Base-by-base conservation (phyloP, 2,113 vertebrate species). In the Pteropus alecto region DNA sequence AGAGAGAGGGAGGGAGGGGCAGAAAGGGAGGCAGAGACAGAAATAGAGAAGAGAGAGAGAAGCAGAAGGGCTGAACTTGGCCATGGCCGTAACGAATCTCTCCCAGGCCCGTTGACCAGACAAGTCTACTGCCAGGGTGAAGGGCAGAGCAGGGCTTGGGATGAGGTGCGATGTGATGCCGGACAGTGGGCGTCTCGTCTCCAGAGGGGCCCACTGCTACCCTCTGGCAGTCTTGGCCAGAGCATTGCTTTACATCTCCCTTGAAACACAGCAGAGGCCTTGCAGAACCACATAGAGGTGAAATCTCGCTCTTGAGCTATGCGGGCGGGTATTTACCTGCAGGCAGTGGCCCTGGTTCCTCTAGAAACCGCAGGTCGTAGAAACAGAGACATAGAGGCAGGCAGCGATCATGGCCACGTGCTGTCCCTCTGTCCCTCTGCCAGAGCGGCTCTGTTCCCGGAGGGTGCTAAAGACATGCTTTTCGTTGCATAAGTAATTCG, bases 81-180 rank as follows among this genome's bases (percentile, higher is more conserved):
- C 46, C 30, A n/a, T 21, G 73, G 46, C 46, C 18, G 28, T 21
- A 46, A 9, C 43, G 13, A n/a, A 30, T 77, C 28, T 51, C 16
- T 13, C 74, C 18, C 30, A 51, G 30, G 11, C 74, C n/a, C 46
- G n/a, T 46, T 6, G 30, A 51, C 8, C 4, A 10, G 15, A 48
- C 16, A 30, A 46, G 12, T n/a, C 30, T 48, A 13, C 46, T 77
- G 19, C 28, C 15, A 1, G 35, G 46, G 28, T 51, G 28, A 16
- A 30, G 43, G 73, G 28, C 73, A 33, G 43, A 21, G 35, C 22
- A 46, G 60, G 78, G 19, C 19, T 51, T 76, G 73, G 16, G 46
- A 21, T 33, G 6, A 24, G 33, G 35, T 1, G 0, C 4, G 11
- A 14, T 2, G 0, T 6, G 15, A 24, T 6, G 11, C 5, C 0